A percentile compares a stretch with the other conserved stretches of the same genome.
Evolutionary conservation across 1,140 invertebrate species (phyloP).

Genomic region (Zeugodacus cucurbitae): DNA sequence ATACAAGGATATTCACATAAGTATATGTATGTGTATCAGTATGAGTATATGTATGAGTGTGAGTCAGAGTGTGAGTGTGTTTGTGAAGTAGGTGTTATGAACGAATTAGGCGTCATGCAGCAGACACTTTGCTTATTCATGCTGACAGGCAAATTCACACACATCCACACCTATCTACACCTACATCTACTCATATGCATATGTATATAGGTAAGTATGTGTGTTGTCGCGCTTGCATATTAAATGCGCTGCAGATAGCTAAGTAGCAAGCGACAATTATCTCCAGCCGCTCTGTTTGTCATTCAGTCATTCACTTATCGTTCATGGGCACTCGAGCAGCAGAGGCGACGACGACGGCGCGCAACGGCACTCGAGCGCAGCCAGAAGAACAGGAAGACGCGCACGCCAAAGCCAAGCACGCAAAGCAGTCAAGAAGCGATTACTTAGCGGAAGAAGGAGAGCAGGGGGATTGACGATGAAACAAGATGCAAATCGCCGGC

Average conservation of each 20-base stretch:
- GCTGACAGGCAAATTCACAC: not conserved
- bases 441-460: not conserved
- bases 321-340: not conserved
- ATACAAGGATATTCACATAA: not conserved
- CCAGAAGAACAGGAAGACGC: not conserved
- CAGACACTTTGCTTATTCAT: conserved; percentile 8
- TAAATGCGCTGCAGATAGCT: not conserved
- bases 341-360: not conserved
- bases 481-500: not conserved
- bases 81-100: not conserved
- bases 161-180: not conserved
- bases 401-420: not conserved
- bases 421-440: too few species aligned
- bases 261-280: conserved; percentile 11
- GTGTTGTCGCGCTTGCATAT: too few species aligned
- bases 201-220: not conserved
- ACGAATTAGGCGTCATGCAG: conserved; percentile 1
- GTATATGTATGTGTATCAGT: not conserved
- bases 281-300: conserved; percentile 23
- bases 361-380: not conserved
- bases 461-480: not conserved
- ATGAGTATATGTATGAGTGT: too few species aligned
- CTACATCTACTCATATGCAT: not conserved
- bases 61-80: not conserved
- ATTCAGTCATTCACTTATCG: conserved; percentile 23